These are phyloP conservation scores for Pseudorhombus dupliciocellatus DNA, from an alignment of 2,113 vertebrate genomes.

Conservation along the genomic window DNA sequence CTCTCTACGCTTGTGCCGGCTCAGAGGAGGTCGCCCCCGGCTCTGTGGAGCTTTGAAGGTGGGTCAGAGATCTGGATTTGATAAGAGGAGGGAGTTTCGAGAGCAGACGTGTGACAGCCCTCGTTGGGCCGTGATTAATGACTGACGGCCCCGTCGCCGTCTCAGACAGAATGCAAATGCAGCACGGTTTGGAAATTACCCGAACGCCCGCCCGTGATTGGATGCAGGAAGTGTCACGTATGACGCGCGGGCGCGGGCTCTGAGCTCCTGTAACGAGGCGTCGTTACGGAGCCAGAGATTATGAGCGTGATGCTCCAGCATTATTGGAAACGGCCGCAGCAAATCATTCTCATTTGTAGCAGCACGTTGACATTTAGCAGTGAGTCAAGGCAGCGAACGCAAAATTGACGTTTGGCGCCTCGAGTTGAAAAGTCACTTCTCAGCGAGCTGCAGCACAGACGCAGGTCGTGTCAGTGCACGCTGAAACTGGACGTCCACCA, in stretches of 20 bases:
- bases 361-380: conserved; percentile 63
- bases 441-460: background rate
- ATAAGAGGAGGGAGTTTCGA: conserved; percentile 77
- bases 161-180: conserved; percentile 82
- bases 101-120: conserved; percentile 85
- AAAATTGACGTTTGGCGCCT: conserved; percentile 43
- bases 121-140: conserved; percentile 87
- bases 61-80: conserved; percentile 83
- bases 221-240: conserved; percentile 60
- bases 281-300: conserved; percentile 35
- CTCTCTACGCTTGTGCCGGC: conserved; percentile 36
- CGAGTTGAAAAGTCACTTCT: conserved; percentile 41
- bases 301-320: conserved; percentile 35
- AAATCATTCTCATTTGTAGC: conserved; percentile 64
- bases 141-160: conserved; percentile 78
- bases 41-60: conserved; percentile 80
- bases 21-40: conserved; percentile 76
- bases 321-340: conserved; percentile 61
- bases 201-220: conserved; percentile 72
- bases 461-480: background rate
- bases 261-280: conserved; percentile 48
- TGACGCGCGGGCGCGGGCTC: conserved; percentile 18
- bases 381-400: conserved; percentile 30
- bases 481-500: background rate
- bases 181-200: conserved; percentile 76